Base-by-base conservation (phyloP, 2,888 invertebrate genomes). In the Andrena flavipes region DNA sequence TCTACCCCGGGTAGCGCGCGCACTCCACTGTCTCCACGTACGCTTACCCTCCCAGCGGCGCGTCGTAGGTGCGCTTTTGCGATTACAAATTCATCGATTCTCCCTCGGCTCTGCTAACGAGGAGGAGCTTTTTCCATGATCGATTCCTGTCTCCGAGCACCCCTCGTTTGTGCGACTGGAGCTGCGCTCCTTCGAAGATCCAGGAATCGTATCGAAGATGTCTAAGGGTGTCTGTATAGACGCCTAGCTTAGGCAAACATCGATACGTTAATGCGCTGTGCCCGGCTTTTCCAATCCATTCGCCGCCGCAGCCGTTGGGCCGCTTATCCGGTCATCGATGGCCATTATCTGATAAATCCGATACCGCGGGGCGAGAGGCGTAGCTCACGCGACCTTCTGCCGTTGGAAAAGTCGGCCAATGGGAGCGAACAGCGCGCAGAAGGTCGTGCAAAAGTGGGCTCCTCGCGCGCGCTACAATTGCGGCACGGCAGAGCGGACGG, bases 401-500 rank as follows among this genome's bases (percentile, higher is more conserved):
- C 13, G 71, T 16, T 67, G 59, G 35, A 29, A 71, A 68, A 64
- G 20, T 80, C 64, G 51, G 29, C 49, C 48, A 23, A 67, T 62
- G 30, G 10, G 13, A 56, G 59, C 23, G 49, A 49, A 65, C 60
- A 30, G 51, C 49, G 65, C 59, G 33, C 62, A 48, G 68, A 80
- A 80, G 80, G 75, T 74, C 74, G 73, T 49, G 29, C 56, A 73
- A 35, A 60, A 56, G 60, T 71, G 67, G 71, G 65, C 77, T 56
- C 56, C 56, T 7, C 20, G 42, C 42, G 65, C 2, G 13, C 3
- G 42, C 16, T 42, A 6, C 30, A 70, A 74, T 70, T 65, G 73
- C 80, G 51, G 35, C 64, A 71, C 78, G 85, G 82, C 84, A 72
- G 76, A 87, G 79, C 85, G 87, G 76, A 42, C 85, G 79, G 80